These are phyloP conservation scores for Puma concolor DNA, from an alignment of 2,113 vertebrate species.

Conservation along the genomic window DNA sequence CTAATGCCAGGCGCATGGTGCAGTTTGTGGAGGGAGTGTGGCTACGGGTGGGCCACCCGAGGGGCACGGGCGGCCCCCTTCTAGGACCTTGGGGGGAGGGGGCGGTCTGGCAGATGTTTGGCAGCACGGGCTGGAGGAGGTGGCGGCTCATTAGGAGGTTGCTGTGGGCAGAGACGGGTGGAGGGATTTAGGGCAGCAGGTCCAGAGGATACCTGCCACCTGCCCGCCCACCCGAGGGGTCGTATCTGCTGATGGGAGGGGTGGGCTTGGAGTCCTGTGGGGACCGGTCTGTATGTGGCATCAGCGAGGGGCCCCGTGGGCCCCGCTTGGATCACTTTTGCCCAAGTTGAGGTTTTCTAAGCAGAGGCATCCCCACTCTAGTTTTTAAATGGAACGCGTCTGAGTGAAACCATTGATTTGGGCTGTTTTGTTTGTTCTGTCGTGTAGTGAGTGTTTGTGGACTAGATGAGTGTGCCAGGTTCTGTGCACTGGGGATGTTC, in stretches of 20 bases:
- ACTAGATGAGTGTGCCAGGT: neutral
- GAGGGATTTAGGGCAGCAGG: neutral
- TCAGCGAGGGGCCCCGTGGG: neutral
- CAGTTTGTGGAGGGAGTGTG: neutral
- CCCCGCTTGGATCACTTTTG: neutral
- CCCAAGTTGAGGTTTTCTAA: neutral
- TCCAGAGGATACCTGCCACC: neutral
- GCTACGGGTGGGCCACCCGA: neutral
- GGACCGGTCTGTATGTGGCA: accelerated
- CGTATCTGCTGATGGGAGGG: neutral
- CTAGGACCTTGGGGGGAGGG: neutral
- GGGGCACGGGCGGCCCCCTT: neutral
- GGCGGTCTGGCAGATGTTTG: accelerated
- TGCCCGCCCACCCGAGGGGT: accelerated
- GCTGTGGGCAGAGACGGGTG: neutral
- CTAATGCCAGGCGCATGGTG: neutral
- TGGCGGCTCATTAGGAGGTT: neutral
- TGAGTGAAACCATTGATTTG: neutral
- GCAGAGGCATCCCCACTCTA: neutral
- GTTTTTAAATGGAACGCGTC: neutral
- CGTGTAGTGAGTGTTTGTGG: no score
- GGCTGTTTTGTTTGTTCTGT: neutral
- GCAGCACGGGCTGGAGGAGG: neutral
- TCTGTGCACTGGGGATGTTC: accelerated
- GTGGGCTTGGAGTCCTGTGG: neutral